Base-by-base conservation (phyloP, 2,113 vertebrate species). In the Osmerus mordax region DNA sequence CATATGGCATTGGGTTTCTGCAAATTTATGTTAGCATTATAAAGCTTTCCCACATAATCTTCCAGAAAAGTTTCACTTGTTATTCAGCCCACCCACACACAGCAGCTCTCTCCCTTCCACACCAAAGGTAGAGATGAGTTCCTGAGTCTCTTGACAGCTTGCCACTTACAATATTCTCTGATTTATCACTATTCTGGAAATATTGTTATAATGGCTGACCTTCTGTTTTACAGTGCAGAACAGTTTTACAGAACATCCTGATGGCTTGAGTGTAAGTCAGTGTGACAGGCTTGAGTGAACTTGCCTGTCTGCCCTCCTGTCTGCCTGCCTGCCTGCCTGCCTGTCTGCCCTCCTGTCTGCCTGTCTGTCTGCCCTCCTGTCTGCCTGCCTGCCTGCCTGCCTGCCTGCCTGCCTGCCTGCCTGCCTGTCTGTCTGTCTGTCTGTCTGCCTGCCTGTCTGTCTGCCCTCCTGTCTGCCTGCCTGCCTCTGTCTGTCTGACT, bases 171-270 rank as follows among this genome's bases (percentile, higher is more conserved):
- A 47, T 86, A 87, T 81, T 87, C 80, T 72, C 84, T 86, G 89
- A 89, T 86, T 86, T 83, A 81, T 84, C 82, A 82, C 83, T 73
- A 78, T 77, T 83, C 80, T 78, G 84, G 85, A 87, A 89, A 91
- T 88, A 89, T 87, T 88, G 84, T 91, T 88, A 86, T 87, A 88
- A 91, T 89, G 89, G 86, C 89, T 89, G 89, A 91, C 87, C 89
- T 84, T 84, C 32, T 36, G 83, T 87, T 84, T 88, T 78, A 70
- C 83, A 70, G 78, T 84, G 85, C 84, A 88, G 86, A 89, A 23
- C 23, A 23, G 23, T 23, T 23, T 23, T 75, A 80, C 87, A 80
- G 81, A 81, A 84, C 73, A 74, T 52, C 61, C 86, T 86, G 87
- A 85, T 81, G 84, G 83, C 82, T 86, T 86, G 87, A 86, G 87